phyloP scores from a whole-genome alignment of 2,113 vertebrate genomes.

The Panthera uncia region DNA sequence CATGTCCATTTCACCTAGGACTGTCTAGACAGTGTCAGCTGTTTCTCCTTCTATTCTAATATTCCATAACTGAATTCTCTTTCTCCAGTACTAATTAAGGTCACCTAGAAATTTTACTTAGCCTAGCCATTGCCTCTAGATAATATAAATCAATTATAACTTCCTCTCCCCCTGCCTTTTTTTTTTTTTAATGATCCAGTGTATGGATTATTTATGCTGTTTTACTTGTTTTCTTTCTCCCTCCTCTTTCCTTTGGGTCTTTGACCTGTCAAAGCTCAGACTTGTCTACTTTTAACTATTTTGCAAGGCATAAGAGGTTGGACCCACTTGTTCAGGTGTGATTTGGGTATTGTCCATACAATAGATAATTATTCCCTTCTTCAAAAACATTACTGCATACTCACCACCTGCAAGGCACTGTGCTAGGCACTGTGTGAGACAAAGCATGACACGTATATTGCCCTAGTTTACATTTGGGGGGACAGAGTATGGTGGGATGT shows the following conservation, averaged over 20 bases:
- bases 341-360: not conserved
- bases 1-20: not conserved
- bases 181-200: not conserved
- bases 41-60: not conserved
- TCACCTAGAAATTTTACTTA: conserved; percentile 15
- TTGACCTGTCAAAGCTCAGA: not conserved
- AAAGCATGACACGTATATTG: not conserved
- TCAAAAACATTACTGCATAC: not conserved
- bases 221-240: conserved; percentile 30
- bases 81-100: not conserved
- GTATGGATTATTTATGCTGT: not conserved
- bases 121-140: not conserved
- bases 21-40: not conserved
- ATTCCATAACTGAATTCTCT: not conserved
- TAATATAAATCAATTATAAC: conserved; percentile 18
- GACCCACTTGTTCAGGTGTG: not conserved
- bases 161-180: not conserved
- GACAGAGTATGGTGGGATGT: not conserved
- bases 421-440: not conserved
- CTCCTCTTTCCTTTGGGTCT: not conserved
- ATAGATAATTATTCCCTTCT: not conserved
- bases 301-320: not conserved
- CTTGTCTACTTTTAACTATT: not conserved
- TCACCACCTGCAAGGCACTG: not conserved
- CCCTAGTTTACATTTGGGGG: not conserved